Conservation (phyloP, 1,140 invertebrate species). For the Hylyphantes graminicola region DNA sequence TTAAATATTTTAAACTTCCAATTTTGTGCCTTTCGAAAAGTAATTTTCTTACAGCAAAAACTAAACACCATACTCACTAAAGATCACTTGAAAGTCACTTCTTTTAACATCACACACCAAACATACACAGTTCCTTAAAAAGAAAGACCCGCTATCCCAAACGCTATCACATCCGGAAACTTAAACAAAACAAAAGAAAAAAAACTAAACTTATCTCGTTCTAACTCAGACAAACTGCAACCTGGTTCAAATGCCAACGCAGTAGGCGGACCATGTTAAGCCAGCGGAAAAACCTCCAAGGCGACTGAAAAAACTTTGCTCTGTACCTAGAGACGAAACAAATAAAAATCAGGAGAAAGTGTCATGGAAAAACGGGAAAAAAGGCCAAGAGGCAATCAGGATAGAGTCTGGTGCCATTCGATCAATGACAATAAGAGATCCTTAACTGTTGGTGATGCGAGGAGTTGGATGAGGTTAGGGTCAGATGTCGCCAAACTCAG, state of each 20-base stretch:
- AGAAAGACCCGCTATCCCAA: too few relatives aligned
- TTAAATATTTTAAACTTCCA: too few relatives aligned
- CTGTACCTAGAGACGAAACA: too few relatives aligned
- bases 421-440: slow-evolving; percentile 48
- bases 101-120: too few relatives aligned
- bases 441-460: slow-evolving; percentile 41
- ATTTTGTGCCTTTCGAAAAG: too few relatives aligned
- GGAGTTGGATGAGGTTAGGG: slow-evolving; percentile 26
- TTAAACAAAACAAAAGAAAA: too few relatives aligned
- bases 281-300: slow-evolving; percentile 28
- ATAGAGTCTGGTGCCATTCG: slow-evolving; percentile 22
- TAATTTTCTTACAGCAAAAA: too few relatives aligned
- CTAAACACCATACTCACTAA: too few relatives aligned
- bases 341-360: neutral
- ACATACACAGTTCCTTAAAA: too few relatives aligned
- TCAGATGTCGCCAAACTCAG: slow-evolving; percentile 32
- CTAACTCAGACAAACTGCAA: slow-evolving; percentile 41
- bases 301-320: neutral
- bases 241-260: slow-evolving; percentile 34
- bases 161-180: too few relatives aligned
- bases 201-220: slow-evolving; percentile 30
- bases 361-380: slow-evolving; percentile 28
- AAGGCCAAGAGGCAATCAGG: slow-evolving; percentile 18
- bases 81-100: too few relatives aligned
- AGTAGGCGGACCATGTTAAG: slow-evolving; percentile 27